Conservation (phyloP, 2,888 invertebrate genomes). For the Cantharis nigra region DNA sequence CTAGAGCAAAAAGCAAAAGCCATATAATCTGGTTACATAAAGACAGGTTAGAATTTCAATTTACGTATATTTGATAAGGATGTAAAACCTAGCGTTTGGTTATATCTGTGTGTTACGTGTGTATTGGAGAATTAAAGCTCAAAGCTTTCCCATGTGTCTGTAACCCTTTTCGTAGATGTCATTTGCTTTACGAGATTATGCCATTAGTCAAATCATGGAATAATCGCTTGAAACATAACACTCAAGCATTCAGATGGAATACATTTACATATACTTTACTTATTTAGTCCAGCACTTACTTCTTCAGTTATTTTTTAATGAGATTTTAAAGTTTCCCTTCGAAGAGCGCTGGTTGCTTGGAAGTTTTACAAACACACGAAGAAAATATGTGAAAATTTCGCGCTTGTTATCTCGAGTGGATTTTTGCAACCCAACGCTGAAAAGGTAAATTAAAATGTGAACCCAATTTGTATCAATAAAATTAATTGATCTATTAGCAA, state of each 20-base stretch:
- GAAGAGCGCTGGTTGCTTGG: not conserved
- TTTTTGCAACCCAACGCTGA: not conserved
- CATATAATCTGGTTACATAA: conserved; percentile 23
- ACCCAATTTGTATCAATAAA: not conserved
- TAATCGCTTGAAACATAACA: conserved; percentile 45
- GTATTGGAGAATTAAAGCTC: conserved; percentile 15
- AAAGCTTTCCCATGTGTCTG: conserved; percentile 26
- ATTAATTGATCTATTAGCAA: not conserved
- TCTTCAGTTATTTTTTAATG: not conserved
- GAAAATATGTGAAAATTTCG: not conserved
- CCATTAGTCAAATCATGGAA: conserved; percentile 48
- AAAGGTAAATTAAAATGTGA: not conserved
- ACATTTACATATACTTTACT: conserved; percentile 39
- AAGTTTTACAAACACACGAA: not conserved
- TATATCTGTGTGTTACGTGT: conserved; percentile 6
- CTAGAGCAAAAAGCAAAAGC: conserved; percentile 18
- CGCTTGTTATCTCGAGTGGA: not conserved
- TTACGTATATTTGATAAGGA: conserved; percentile 27
- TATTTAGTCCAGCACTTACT: not conserved
- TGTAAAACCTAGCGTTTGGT: conserved; percentile 14
- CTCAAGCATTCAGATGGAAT: conserved; percentile 38
- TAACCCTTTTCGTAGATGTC: conserved; percentile 40
- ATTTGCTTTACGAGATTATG: conserved; percentile 46
- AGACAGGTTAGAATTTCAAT: conserved; percentile 26
- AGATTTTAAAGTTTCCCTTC: not conserved